A percentile compares a stretch with the other conserved stretches of the same genome.
Evolutionary conservation across 2,888 invertebrate species (phyloP).

Genomic region (Aphrophora alni): DNA sequence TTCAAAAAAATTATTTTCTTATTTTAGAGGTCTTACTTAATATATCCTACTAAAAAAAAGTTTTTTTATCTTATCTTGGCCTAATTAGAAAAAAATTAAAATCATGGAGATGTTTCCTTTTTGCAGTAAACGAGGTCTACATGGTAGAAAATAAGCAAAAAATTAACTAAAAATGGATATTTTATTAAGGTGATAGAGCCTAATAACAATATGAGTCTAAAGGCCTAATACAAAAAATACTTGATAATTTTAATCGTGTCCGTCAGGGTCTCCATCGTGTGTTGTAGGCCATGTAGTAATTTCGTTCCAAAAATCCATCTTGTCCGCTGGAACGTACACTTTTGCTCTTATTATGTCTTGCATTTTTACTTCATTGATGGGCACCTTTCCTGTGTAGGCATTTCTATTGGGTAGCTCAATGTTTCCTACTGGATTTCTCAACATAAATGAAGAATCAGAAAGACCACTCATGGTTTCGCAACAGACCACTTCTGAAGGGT

Average conservation of each 20-base stretch:
- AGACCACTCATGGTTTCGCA: background rate
- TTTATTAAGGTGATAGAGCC: background rate
- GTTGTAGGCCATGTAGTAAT: conserved; percentile 7
- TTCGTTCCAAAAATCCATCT: background rate
- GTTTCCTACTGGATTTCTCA: conserved; percentile 4
- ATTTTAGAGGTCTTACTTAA: background rate
- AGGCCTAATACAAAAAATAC: background rate
- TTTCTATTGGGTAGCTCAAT: background rate
- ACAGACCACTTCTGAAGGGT: background rate
- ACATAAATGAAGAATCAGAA: background rate
- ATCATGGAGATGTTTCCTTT: background rate
- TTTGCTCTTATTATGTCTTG: conserved; percentile 10
- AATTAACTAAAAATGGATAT: background rate
- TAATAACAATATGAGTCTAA: background rate
- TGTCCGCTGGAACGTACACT: background rate
- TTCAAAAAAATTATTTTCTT: background rate
- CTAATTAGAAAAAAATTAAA: background rate
- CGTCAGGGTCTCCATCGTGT: background rate
- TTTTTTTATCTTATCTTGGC: background rate
- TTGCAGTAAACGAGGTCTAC: conserved; percentile 1
- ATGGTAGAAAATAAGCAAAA: background rate
- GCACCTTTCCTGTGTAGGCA: background rate
- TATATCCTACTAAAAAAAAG: background rate
- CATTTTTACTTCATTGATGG: conserved; percentile 7
- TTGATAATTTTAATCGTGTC: background rate